phyloP scores from a whole-genome alignment of 2,797 vertebrate genomes.

The Pterois miles region DNA sequence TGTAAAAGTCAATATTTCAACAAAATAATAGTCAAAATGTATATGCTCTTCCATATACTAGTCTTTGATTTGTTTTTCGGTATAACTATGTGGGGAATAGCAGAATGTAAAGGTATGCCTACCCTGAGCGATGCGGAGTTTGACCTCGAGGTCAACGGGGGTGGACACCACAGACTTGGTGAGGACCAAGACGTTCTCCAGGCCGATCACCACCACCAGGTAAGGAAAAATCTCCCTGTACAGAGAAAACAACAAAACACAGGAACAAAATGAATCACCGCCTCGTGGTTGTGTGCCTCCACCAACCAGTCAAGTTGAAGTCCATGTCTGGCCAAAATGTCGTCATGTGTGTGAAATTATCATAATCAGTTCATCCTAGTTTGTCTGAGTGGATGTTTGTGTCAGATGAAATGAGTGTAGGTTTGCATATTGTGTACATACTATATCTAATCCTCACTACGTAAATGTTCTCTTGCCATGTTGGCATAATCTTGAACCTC shows the following conservation, averaged over 20 bases:
- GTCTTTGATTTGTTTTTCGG: no score
- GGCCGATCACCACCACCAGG: slow-evolving; percentile 96
- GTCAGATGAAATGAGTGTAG: no score
- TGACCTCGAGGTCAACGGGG: slow-evolving; percentile 97
- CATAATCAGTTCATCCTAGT: no score
- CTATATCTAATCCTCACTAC: background rate
- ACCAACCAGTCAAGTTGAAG: no score
- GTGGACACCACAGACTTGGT: slow-evolving; percentile 98
- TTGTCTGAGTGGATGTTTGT: no score
- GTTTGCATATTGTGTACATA: background rate
- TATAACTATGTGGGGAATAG: background rate
- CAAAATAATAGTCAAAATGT: background rate
- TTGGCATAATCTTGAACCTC: background rate
- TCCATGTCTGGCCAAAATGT: no score
- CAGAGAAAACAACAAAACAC: background rate
- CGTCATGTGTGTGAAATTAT: no score
- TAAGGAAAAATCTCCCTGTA: slow-evolving; percentile 97
- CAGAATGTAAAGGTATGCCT: background rate
- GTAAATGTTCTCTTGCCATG: background rate
- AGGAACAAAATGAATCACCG: background rate
- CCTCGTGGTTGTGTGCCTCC: no score
- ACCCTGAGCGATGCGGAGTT: slow-evolving; percentile 98
- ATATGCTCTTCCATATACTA: background rate
- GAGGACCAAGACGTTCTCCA: slow-evolving; percentile 98
- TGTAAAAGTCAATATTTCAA: background rate